phyloP scores from a whole-genome alignment of 1,140 invertebrate species.

The Drosophila triauraria region DNA sequence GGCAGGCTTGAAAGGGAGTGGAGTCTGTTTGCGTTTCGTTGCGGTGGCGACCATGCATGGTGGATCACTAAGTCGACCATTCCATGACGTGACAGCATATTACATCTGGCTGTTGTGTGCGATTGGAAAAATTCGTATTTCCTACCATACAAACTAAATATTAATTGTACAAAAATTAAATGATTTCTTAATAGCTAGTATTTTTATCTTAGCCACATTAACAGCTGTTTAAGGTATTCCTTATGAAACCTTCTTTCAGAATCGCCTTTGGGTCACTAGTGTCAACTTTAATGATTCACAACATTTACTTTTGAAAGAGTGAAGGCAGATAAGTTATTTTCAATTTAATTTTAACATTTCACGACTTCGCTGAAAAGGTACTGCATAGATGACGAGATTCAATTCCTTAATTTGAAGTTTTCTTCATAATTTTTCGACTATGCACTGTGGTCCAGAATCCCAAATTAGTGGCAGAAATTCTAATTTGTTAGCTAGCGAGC shows the following conservation, averaged over 20 bases:
- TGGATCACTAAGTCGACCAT: background rate
- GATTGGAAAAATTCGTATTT: background rate
- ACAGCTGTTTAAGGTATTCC: background rate
- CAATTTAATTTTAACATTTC: background rate
- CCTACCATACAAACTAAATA: background rate
- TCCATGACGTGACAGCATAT: background rate
- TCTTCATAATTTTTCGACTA: background rate
- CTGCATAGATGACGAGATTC: too few species aligned
- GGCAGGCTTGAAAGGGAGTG: background rate
- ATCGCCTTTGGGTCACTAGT: background rate
- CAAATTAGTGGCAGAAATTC: too few species aligned
- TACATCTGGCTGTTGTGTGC: background rate
- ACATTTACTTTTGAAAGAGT: background rate
- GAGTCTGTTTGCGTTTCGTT: slow-evolving; percentile 4
- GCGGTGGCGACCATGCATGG: background rate
- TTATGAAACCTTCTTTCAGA: background rate
- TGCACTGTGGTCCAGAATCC: too few species aligned
- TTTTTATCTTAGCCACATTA: too few species aligned
- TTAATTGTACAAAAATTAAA: slow-evolving; percentile 1
- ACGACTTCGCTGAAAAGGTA: too few species aligned
- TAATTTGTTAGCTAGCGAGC: too few species aligned
- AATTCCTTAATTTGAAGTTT: background rate
- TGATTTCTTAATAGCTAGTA: background rate
- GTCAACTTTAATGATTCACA: slow-evolving; percentile 1
- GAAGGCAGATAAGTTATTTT: background rate